These are phyloP conservation scores for Ceratina australensis DNA, from an alignment of 1,140 invertebrate species.

Conservation along the genomic window DNA sequence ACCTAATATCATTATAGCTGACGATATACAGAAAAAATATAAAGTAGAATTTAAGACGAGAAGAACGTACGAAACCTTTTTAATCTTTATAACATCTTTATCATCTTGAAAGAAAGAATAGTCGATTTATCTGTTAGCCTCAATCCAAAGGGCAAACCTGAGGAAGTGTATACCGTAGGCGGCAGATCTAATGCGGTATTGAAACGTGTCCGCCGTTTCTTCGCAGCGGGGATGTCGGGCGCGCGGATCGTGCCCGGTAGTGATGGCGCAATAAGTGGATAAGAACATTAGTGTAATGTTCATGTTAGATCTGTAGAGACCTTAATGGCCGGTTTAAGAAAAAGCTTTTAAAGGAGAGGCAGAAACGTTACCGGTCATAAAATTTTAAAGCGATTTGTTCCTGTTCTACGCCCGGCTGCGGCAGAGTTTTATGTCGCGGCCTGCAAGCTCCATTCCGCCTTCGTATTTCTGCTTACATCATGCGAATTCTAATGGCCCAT, in stretches of 20 bases:
- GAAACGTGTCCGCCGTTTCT: constrained; percentile 12
- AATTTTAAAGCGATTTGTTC: constrained; percentile 74
- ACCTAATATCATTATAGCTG: no score
- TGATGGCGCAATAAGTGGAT: constrained; percentile 65
- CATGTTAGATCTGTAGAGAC: constrained; percentile 49
- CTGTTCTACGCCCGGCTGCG: constrained; percentile 35
- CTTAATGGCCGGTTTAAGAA: constrained; percentile 70
- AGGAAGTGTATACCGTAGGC: not conserved
- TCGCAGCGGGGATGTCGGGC: not conserved
- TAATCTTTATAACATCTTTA: constrained; percentile 2
- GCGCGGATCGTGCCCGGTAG: constrained; percentile 28
- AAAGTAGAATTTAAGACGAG: no score
- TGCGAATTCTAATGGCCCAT: constrained; percentile 58
- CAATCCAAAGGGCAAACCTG: not conserved
- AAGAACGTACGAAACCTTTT: no score
- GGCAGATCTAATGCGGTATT: not conserved
- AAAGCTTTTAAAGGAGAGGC: constrained; percentile 66
- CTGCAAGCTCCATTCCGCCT: constrained; percentile 49
- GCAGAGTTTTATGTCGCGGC: constrained; percentile 63
- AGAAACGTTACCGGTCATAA: constrained; percentile 72
- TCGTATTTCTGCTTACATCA: constrained; percentile 60
- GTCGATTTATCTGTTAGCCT: no score
- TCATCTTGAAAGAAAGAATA: no score
- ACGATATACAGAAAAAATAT: no score
- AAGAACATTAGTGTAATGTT: constrained; percentile 67